Evolutionary conservation across 2,797 vertebrate genomes (phyloP), one percentile per base, ranked within the genome.

Genomic region (Chloroceryle inda): DNA sequence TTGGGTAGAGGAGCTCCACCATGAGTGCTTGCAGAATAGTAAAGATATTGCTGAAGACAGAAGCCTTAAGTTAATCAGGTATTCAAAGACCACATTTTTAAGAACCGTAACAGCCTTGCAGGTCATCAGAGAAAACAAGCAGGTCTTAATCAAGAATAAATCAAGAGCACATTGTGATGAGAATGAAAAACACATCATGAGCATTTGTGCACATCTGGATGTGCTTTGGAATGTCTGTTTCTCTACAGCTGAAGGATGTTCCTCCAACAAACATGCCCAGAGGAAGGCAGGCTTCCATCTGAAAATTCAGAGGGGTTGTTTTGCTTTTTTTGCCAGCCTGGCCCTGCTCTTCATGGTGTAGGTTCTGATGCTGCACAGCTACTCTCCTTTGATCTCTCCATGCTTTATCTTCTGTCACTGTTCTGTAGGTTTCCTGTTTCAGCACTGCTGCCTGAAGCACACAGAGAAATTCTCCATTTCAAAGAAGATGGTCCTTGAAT

Each of bases 161-260:
- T 97, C 40, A 94, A 94, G 66, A 87, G 23, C 50, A 72, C 76
- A 58, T 96, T 85, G 86, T 76, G 91, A 87, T 85, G 73, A 88
- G 89, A 95, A 97, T 89, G 92, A 85, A 94, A 96, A 97, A 86
- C 86, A 92, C 22, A 24, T 90, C 58, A 3, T 31, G 49, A 97
- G 88, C 95, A 85, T 94, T 96, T 66, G 72, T 93, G 89, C 95
- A 91, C 98, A 97, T 97, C 97, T 98, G 97, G 95, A 90, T 97
- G 78, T 93, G 76, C 94, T 96, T 95, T 94, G 62, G 68, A 64
- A 71, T 10, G 56, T 82, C 79, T 56, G 23, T 64, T 85, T 94
- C 84, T 88, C 4, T 0, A 3, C 19, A 91, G 38, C 80, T 90
- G 80, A 95, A 88, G 76, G 77, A 22, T 3, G 5, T 13, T 88